A percentile compares a stretch with the other conserved stretches of the same genome.
Conservation (phyloP, 2,113 vertebrate genomes). For the Alligator sinensis region DNA sequence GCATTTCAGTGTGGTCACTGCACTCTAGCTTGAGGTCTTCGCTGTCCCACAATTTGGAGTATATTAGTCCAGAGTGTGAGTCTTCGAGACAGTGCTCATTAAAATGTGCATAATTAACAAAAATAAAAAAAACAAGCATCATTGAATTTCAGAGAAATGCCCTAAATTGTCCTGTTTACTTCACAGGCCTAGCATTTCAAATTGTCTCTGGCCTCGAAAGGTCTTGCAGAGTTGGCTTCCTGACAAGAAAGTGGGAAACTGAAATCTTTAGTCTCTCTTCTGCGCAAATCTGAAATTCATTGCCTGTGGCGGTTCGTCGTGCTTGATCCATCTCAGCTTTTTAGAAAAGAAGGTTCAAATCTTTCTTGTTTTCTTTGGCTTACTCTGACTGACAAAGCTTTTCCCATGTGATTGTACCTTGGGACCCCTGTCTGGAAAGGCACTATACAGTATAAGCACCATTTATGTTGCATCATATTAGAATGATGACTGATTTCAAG, state of each 20-base stretch:
- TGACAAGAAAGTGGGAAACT: not conserved
- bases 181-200: not conserved
- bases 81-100: not conserved
- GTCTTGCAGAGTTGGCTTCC: not conserved
- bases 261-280: not conserved
- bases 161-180: not conserved
- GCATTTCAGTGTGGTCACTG: not conserved
- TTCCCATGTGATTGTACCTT: not conserved
- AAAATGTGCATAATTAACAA: not conserved
- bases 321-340: not conserved
- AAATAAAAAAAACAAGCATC: not conserved
- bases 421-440: not conserved
- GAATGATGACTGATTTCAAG: slow-evolving; percentile 13
- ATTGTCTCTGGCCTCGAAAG: not conserved
- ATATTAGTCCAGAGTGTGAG: not conserved
- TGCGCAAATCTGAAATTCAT: not conserved
- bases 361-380: slow-evolving; percentile 1
- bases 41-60: not conserved
- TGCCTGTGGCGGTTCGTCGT: slow-evolving; percentile 13
- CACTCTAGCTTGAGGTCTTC: slow-evolving; percentile 8
- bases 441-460: not conserved
- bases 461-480: not conserved
- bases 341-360: not conserved
- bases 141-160: not conserved
- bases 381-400: not conserved